A percentile compares a stretch with the other conserved stretches of the same genome.
phyloP scores from a whole-genome alignment of 2,797 vertebrate genomes.

The Enteromius afrohamiltoni region DNA sequence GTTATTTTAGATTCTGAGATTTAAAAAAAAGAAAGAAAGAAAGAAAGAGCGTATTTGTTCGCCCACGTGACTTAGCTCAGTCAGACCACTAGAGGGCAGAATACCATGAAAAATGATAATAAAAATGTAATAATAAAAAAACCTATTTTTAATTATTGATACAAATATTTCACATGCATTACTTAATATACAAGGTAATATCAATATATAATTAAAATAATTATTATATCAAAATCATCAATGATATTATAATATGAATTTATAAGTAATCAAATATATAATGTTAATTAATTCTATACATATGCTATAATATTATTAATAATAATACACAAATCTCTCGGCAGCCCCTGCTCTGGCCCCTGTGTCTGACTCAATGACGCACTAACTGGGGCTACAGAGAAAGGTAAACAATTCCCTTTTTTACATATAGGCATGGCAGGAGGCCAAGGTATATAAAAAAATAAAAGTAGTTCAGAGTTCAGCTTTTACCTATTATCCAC shows the following conservation, averaged over 20 bases:
- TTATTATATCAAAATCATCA: neutral
- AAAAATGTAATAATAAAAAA: neutral
- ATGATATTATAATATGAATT: neutral
- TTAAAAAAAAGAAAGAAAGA: too few species aligned
- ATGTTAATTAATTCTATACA: neutral
- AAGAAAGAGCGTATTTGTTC: neutral
- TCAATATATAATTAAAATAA: neutral
- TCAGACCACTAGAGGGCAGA: constrained; percentile 6
- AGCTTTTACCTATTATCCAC: constrained; percentile 8
- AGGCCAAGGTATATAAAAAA: constrained; percentile 48
- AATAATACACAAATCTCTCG: neutral
- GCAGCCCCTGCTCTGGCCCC: neutral
- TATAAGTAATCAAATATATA: neutral
- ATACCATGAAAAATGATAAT: neutral
- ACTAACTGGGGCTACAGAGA: constrained; percentile 20
- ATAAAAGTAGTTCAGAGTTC: constrained; percentile 45
- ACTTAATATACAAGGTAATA: neutral
- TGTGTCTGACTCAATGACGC: neutral
- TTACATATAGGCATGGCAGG: constrained; percentile 45
- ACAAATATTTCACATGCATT: neutral
- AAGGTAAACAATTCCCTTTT: constrained; percentile 52
- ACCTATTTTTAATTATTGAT: too few species aligned
- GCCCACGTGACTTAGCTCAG: neutral
- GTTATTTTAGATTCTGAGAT: neutral
- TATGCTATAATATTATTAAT: neutral